Base-by-base conservation (phyloP, 2,113 vertebrate species). In the Gallinago jamesoni region DNA sequence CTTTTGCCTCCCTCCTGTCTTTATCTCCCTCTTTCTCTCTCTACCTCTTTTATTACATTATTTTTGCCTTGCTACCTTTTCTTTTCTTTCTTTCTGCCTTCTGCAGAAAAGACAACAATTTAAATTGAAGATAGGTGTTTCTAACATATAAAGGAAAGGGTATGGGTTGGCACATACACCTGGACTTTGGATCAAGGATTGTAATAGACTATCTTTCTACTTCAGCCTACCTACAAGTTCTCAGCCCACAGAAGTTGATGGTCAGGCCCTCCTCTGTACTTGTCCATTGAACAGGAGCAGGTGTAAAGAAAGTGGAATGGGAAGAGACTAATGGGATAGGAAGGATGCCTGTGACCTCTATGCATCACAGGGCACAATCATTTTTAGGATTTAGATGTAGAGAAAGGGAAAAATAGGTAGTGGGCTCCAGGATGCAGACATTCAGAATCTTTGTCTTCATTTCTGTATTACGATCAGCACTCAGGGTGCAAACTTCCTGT, bases 361-460 rank as follows among this genome's bases (percentile, higher is more conserved):
- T 43, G 14, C 6, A 6, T 79, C 11, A 31, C 12, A 21, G 9
- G 10, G 11, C 3, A 73, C 3, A 31, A 2, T 45, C 7, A n/a
- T 63, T 73, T 72, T 84, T 9, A 56, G 28, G 7, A 45, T 56
- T 30, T 12, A 78, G 0, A 16, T 78, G 19, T 6, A 55, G 7
- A 57, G 6, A 69, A 68, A 57, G 11, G 56, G 8, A 3, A 28
- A 55, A 48, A 50, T 25, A 5, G 0, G 0, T 27, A 63, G 5
- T 0, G 0, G 22, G 3, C 6, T 90, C 3, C 0, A 79, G 13
- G 15, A 31, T 64, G 12, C 6, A 21, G 30, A 35, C 19, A 73
- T 48, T 5, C 35, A 73, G 35, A 76, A 17, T 19, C 18, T 66
- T 66, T 66, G 45, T 69, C 72, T 91, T 69, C 15, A 15, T 82